Percentiles rank a stretch among this genome's conserved stretches.
These are phyloP conservation scores for Regulus satrapa DNA, from an alignment of 2,113 vertebrate genomes.

Conservation along the genomic window DNA sequence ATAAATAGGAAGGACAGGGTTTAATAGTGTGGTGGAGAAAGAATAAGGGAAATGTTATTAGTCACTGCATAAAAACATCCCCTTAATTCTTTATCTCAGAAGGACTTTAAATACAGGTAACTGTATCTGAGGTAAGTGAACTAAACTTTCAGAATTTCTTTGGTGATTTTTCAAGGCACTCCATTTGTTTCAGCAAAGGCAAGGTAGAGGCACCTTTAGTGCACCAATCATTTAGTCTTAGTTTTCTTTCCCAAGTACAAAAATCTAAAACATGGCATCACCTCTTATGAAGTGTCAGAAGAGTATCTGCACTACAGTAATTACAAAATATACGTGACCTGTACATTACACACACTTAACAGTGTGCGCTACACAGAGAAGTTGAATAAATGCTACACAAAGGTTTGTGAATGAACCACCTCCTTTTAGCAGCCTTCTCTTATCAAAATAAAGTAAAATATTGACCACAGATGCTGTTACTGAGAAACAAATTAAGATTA, in stretches of 20 bases:
- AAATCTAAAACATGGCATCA: background rate
- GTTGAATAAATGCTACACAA: background rate
- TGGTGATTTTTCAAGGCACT: conserved; percentile 21
- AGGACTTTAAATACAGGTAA: background rate
- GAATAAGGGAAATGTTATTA: background rate
- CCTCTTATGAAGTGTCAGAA: background rate
- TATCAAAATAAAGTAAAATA: conserved; percentile 40
- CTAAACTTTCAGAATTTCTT: background rate
- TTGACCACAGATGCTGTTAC: conserved; percentile 17
- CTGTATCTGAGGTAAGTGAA: background rate
- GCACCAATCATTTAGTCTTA: background rate
- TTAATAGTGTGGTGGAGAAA: background rate
- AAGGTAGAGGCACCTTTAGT: background rate
- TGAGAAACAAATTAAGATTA: conserved; percentile 5
- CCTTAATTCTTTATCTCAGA: background rate
- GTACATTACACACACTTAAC: background rate
- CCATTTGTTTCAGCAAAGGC: background rate
- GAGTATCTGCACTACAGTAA: background rate
- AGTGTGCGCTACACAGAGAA: background rate
- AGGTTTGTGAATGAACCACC: background rate
- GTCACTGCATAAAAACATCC: background rate
- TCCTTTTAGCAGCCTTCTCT: conserved; percentile 82
- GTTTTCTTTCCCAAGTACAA: background rate
- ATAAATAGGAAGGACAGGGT: background rate
- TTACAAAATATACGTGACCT: background rate